phyloP scores from a whole-genome alignment of 2,797 vertebrate species.

The Protonibea diacanthus region DNA sequence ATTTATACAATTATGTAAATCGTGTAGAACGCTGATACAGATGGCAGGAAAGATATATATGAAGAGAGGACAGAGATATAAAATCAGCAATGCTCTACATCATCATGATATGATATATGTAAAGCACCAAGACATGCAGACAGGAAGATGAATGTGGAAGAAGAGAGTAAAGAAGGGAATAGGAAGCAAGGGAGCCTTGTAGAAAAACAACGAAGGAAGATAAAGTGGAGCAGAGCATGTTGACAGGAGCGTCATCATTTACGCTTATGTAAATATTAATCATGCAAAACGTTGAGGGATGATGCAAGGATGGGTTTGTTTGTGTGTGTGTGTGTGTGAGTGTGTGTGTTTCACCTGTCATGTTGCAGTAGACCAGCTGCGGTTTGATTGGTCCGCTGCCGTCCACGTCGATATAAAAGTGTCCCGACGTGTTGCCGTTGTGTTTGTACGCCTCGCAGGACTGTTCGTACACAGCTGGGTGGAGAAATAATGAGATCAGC shows the following conservation, averaged over 20 bases:
- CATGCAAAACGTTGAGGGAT: not conserved
- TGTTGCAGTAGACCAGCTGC: conserved; percentile 85
- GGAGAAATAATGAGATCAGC: conserved; percentile 45
- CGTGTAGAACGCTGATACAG: not conserved
- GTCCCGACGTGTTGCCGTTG: conserved; percentile 80
- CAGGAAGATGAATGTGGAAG: not conserved
- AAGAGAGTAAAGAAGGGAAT: not conserved
- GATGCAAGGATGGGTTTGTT: not conserved
- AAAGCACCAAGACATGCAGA: not conserved
- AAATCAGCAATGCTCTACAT: conserved; percentile 2
- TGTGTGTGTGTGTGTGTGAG: not conserved
- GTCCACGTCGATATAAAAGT: conserved; percentile 84
- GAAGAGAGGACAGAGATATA: not conserved
- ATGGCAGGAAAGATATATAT: not conserved
- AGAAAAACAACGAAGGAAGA: not conserved
- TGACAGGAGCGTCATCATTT: conserved; percentile 28
- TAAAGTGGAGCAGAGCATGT: conserved; percentile 1
- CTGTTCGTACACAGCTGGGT: conserved; percentile 80
- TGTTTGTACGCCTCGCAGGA: conserved; percentile 87
- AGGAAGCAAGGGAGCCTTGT: not conserved
- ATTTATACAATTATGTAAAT: conserved; percentile 19
- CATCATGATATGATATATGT: not conserved
- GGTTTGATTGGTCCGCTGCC: conserved; percentile 85
- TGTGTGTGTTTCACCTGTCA: conserved; percentile 78
- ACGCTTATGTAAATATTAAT: conserved; percentile 35